phyloP scores from a whole-genome alignment of 2,797 vertebrate species.

The Hippocampus kuda region DNA sequence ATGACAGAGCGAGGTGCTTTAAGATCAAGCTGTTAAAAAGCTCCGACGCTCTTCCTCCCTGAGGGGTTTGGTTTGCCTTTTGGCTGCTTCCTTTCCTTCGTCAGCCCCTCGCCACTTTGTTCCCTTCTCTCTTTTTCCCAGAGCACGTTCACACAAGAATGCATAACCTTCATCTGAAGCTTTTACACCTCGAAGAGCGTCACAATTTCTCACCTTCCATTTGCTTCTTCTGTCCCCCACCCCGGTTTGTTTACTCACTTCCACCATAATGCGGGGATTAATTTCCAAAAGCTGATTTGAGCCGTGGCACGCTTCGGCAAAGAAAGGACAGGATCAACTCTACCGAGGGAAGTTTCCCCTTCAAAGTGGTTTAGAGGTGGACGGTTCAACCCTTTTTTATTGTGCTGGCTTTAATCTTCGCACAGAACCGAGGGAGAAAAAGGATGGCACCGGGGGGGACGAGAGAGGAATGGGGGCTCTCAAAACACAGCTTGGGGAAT shows the following conservation, averaged over 20 bases:
- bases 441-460: slow-evolving; percentile 17
- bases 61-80: slow-evolving; percentile 25
- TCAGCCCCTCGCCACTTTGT: slow-evolving; percentile 15
- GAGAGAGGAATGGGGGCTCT: slow-evolving; percentile 9
- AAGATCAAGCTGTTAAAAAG: slow-evolving; percentile 34
- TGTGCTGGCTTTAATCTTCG: slow-evolving; percentile 51
- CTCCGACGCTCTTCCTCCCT: slow-evolving; percentile 27
- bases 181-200: slow-evolving; percentile 34
- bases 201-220: slow-evolving; percentile 8
- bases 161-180: slow-evolving; percentile 18
- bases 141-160: slow-evolving; percentile 7
- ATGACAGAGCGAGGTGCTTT: slow-evolving; percentile 21
- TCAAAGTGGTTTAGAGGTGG: slow-evolving; percentile 68
- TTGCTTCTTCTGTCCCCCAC: slow-evolving; percentile 12
- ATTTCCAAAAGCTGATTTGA: slow-evolving; percentile 68
- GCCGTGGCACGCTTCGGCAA: slow-evolving; percentile 40
- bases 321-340: slow-evolving; percentile 51
- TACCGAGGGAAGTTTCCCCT: slow-evolving; percentile 60
- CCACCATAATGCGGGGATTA: slow-evolving; percentile 60
- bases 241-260: slow-evolving; percentile 52
- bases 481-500: slow-evolving; percentile 42
- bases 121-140: slow-evolving; percentile 1
- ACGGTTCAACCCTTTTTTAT: slow-evolving; percentile 39
- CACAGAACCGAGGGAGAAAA: slow-evolving; percentile 23
- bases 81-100: slow-evolving; percentile 36